A percentile compares a stretch with the other conserved stretches of the same genome.
Evolutionary conservation across 2,888 invertebrate species (phyloP).

Genomic region (Aporophyla lueneburgensis): DNA sequence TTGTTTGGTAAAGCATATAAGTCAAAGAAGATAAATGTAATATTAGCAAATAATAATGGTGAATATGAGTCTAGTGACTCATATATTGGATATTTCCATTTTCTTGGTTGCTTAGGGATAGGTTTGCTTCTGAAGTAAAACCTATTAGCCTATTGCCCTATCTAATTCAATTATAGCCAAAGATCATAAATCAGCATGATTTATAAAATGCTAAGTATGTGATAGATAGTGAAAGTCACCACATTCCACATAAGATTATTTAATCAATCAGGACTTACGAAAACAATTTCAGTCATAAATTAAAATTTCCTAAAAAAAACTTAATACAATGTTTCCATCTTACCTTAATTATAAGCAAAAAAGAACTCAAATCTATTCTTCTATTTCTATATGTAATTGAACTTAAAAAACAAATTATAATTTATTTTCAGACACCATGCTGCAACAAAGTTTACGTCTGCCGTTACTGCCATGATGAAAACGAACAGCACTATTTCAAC

Average conservation of each 20-base stretch:
- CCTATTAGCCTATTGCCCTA: too few species aligned
- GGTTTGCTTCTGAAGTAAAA: background rate
- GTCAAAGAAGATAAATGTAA: background rate
- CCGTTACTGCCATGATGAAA: slow-evolving; percentile 97
- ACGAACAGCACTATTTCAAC: slow-evolving; percentile 95
- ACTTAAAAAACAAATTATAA: background rate
- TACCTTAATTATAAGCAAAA: background rate
- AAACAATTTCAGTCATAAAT: too few species aligned
- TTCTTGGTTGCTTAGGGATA: slow-evolving; percentile 5
- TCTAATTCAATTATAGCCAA: too few species aligned
- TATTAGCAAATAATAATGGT: background rate
- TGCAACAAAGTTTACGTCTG: slow-evolving; percentile 97
- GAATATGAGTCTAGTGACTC: background rate
- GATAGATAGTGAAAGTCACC: slow-evolving; percentile 1
- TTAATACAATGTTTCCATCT: too few species aligned
- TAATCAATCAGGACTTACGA: background rate
- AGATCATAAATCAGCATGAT: background rate
- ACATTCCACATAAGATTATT: background rate
- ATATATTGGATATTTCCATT: background rate
- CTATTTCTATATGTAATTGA: background rate
- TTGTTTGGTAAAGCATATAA: background rate
- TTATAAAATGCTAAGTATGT: background rate
- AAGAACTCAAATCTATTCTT: background rate
- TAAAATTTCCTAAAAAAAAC: too few species aligned
- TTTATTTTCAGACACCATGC: slow-evolving; percentile 95